Evolutionary conservation across 2,888 invertebrate genomes (phyloP), one percentile per base, ranked within the genome.

Genomic region (Phyto melanocephala): DNA sequence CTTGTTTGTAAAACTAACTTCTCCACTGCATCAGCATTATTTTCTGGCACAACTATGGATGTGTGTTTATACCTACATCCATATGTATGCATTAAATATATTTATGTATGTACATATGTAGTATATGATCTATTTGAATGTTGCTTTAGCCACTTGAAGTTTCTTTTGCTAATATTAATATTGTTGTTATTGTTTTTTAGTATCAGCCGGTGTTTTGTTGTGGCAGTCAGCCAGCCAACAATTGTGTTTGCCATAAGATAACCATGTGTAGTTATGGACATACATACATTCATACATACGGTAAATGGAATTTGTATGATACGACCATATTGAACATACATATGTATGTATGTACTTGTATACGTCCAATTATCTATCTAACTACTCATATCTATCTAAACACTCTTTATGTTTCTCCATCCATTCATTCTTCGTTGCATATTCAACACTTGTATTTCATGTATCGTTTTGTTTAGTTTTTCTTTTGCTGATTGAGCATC

Each of bases 201-300:
- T 79, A 76, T 81, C 71, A 81, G 81, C 81, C 81, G 81, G 76
- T 81, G 71, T 81, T 81, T 71, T 81, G 62, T 70, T 80, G 40
- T 63, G 37, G 15, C 62, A 74, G 52, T 24, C 54, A 72, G 15
- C 24, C 56, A 75, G 45, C n/a, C 76, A 77, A 63, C 71, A 79
- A 40, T 65, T 79, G 71, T 79, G 71, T 72, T 71, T 76, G 68
- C 52, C 42, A 33, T 42, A 52, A 76, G 76, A 76, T 68, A 76
- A 76, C 22, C 60, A 58, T 63, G 40, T 3, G 28, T 28, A 28
- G 6, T 33, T 67, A 28, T 33, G 22, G 40, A 47, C 22, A 54
- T n/a, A 22, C 37, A 28, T 33, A 33, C 11, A 56, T 15, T 10
- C 56, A 20, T 5, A 22, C 45, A 62, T 45, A 74, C 45, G 62